Base-by-base conservation (phyloP, 2,888 invertebrate genomes). In the Lathronympha strigana region DNA sequence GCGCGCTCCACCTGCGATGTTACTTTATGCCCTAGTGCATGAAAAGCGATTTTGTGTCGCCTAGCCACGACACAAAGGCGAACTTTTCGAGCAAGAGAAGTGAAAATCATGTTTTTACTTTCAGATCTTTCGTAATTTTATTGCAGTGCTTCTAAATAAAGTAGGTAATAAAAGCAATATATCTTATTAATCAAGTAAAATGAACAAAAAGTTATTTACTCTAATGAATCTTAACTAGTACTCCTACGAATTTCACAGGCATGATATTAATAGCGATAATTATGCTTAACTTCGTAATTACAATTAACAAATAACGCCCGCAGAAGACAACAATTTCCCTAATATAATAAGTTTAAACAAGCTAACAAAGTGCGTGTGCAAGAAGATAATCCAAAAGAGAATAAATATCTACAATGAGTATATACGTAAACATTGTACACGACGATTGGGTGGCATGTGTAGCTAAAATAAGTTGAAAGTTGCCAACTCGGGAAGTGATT, bases 401-500 rank as follows among this genome's bases (percentile, higher is more conserved):
- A 54, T 19, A 40, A 49, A 54, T n/a, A n/a, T n/a, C n/a, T n/a
- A n/a, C n/a, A n/a, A 54, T 61, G 40, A 54, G 21, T 45, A 50
- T 47, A 53, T 53, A 38, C n/a, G 2, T 23, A 8, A 36, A 53
- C 36, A 17, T 21, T 36, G 47, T 61, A 47, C 51, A 28, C 38
- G 53, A n/a, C 47, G 28, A 25, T 1, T n/a, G 23, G 47, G 23
- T 28, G 40, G 40, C 54, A 36, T 45, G 4, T 63, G 25, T 33
- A 57, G 49, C 19, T 50, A 28, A 17, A 38, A 28, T 28, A 54
- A 28, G 47, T 61, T 61, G 17, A 8, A 61, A 66, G 36, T 66
- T 53, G 47, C 38, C 28, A 66, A 40, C 66, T 66, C 54, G 15
- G 40, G 49, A 66, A 54, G 66, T 61, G 66, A 66, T 66, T 66